Conservation (phyloP, 2,113 vertebrate genomes). For the Glaucomys volans region DNA sequence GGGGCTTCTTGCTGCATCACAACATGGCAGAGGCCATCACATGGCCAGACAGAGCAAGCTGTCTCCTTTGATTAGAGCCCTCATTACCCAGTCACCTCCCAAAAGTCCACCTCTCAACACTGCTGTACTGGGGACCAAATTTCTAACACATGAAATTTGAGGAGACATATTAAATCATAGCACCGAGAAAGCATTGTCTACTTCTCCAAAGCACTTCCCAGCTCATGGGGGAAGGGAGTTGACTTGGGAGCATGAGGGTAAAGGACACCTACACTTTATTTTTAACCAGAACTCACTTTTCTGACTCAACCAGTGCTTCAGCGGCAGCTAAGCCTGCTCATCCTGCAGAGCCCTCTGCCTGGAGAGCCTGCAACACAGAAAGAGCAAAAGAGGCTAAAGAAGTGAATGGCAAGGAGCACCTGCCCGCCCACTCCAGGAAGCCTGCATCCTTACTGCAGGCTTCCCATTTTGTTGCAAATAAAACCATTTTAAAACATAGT, state of each 20-base stretch:
- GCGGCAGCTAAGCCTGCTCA: neutral
- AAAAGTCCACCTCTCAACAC: neutral
- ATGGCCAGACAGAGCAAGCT: too few relatives aligned
- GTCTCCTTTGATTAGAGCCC: neutral
- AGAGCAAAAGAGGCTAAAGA: neutral
- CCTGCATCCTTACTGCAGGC: neutral
- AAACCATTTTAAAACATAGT: neutral
- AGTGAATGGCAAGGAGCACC: neutral
- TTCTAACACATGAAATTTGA: neutral
- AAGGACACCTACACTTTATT: neutral
- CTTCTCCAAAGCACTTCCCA: neutral
- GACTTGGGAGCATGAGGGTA: neutral
- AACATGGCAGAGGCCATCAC: neutral
- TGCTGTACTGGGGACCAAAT: neutral
- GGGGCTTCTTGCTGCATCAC: neutral
- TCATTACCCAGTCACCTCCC: neutral
- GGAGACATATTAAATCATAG: neutral
- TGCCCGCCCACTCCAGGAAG: neutral
- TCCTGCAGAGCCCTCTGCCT: too few relatives aligned
- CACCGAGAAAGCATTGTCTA: neutral
- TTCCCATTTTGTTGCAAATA: neutral
- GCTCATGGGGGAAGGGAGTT: neutral
- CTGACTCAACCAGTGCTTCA: neutral
- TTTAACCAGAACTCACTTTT: neutral
- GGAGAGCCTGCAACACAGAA: too few relatives aligned